These are phyloP conservation scores for Matsumyia berberina DNA, from an alignment of 2,888 invertebrate genomes.

Conservation along the genomic window DNA sequence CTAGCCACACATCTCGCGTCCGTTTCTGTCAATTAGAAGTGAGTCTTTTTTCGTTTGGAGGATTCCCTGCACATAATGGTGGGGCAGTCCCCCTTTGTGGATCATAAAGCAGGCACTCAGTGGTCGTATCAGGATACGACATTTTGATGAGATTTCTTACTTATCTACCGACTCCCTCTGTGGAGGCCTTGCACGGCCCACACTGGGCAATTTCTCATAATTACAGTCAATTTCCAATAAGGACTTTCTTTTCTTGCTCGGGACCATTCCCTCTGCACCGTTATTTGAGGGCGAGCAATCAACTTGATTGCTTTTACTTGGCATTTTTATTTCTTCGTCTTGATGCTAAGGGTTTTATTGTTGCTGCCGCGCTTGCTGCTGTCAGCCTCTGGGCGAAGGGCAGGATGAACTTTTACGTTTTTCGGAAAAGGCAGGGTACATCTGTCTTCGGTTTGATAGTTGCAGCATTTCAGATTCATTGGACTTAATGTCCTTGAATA, in stretches of 20 bases:
- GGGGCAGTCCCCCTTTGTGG: conserved; percentile 29
- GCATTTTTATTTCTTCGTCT: conserved; percentile 21
- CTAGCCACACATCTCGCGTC: not conserved
- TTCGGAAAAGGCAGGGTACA: conserved; percentile 24
- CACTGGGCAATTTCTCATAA: conserved; percentile 59
- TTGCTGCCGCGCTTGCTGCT: conserved; percentile 19
- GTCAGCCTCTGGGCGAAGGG: conserved; percentile 34
- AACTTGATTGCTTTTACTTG: conserved; percentile 43
- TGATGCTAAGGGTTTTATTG: conserved; percentile 29
- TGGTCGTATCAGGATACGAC: conserved; percentile 4
- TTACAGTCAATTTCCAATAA: conserved; percentile 58
- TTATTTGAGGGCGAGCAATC: conserved; percentile 37
- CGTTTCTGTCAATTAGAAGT: conserved; percentile 45
- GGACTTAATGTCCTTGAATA: conserved; percentile 54
- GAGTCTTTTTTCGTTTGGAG: conserved; percentile 5
- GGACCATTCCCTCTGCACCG: not conserved
- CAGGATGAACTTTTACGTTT: conserved; percentile 31
- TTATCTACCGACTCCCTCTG: not conserved
- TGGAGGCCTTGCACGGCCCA: conserved; percentile 11
- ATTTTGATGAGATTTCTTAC: conserved; percentile 43
- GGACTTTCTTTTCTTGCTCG: conserved; percentile 6
- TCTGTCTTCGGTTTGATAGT: conserved; percentile 52
- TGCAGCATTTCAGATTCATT: conserved; percentile 56
- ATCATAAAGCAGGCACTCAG: conserved; percentile 35
- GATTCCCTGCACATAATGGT: conserved; percentile 46